Evolutionary conservation across 2,797 vertebrate genomes (phyloP).

Genomic region (Sebastes diploproa): DNA sequence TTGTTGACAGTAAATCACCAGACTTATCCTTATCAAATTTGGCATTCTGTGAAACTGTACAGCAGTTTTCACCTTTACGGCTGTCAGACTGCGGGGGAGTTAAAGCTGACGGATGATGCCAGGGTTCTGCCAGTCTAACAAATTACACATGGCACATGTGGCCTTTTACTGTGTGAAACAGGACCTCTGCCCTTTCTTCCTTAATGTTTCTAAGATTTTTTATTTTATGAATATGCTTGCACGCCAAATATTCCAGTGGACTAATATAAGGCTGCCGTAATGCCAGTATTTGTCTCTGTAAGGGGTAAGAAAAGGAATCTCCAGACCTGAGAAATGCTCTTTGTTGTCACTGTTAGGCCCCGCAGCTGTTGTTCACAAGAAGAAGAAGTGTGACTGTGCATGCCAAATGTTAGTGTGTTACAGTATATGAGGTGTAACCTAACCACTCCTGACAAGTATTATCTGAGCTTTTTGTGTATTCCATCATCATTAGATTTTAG

Average conservation of each 20-base stretch:
- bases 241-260: not conserved
- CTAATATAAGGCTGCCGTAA: not conserved
- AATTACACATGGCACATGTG: not conserved
- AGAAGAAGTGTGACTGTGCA: not conserved
- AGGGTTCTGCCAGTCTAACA: not conserved
- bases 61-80: not conserved
- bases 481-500: not conserved
- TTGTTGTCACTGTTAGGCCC: not conserved
- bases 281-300: not conserved
- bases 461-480: not conserved
- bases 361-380: conserved; percentile 16
- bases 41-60: not conserved
- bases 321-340: not conserved
- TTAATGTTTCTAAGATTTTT: not conserved
- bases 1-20: not conserved
- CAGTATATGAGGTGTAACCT: conserved; percentile 17
- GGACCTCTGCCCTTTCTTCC: not conserved
- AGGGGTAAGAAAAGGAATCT: not conserved
- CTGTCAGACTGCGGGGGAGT: not conserved
- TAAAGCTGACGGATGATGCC: not conserved
- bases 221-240: not conserved
- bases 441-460: not conserved
- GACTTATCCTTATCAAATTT: not conserved
- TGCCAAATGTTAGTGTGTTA: conserved; percentile 25
- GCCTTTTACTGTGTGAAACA: not conserved